Evolutionary conservation across 1,140 invertebrate genomes (phyloP).

Genomic region (Drosophila micromelanica): DNA sequence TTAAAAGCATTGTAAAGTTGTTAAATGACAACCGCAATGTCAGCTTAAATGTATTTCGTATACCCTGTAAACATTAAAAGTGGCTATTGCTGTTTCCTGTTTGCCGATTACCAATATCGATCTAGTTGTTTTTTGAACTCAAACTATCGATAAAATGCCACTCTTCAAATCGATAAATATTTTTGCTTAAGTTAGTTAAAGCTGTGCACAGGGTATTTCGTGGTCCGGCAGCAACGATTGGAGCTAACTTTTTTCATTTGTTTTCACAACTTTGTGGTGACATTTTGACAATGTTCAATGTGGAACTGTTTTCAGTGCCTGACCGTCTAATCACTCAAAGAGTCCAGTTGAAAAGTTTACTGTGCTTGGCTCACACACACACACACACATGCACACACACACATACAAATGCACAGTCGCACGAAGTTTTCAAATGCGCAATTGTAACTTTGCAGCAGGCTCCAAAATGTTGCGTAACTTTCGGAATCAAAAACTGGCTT

Average conservation of each 20-base stretch:
- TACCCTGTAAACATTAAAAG: background rate
- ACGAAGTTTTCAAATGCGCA: conserved; percentile 34
- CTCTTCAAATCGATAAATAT: too few relatives aligned
- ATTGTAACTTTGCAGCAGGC: conserved; percentile 60
- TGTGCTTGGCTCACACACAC: conserved; percentile 12
- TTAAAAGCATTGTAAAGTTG: too few relatives aligned
- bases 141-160: too few relatives aligned
- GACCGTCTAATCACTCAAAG: conserved; percentile 72
- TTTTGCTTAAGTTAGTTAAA: too few relatives aligned
- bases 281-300: conserved; percentile 22
- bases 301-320: background rate
- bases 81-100: background rate
- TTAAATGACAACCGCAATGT: too few relatives aligned
- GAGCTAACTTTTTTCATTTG: background rate
- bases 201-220: background rate
- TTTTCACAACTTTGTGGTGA: conserved; percentile 9
- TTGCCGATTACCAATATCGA: too few relatives aligned
- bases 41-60: too few relatives aligned
- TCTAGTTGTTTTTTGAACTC: too few relatives aligned
- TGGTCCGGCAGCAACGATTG: background rate
- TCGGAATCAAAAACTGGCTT: conserved; percentile 58
- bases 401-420: background rate
- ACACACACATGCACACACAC: conserved; percentile 2
- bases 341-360: conserved; percentile 45
- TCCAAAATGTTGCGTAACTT: conserved; percentile 60